A percentile compares a stretch with the other conserved stretches of the same genome.
Conservation (phyloP, 2,113 vertebrate species). For the Indri indri region DNA sequence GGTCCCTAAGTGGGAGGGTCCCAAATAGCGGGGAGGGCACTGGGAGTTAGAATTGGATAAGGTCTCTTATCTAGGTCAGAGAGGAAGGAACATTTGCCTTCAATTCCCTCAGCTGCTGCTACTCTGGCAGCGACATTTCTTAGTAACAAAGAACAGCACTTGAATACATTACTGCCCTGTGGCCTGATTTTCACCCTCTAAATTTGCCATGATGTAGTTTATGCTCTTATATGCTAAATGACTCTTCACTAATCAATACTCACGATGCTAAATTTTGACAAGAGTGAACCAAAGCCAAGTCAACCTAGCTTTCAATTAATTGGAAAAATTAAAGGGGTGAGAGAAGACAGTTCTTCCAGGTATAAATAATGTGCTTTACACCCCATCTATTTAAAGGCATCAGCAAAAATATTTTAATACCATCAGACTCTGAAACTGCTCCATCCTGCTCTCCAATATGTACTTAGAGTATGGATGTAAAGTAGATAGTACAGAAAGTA, state of each 20-base stretch:
- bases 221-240: slow-evolving; percentile 53
- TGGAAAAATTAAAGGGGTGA: slow-evolving; percentile 39
- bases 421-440: not conserved
- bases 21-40: not conserved
- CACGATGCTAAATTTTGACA: slow-evolving; percentile 48
- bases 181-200: slow-evolving; percentile 37
- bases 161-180: not conserved
- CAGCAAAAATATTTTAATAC: slow-evolving; percentile 14
- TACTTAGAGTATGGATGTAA: not conserved
- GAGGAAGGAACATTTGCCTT: not conserved
- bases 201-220: slow-evolving; percentile 44
- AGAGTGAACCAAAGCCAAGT: slow-evolving; percentile 50
- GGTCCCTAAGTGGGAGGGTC: not conserved
- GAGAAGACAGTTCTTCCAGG: slow-evolving; percentile 7
- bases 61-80: not conserved
- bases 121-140: slow-evolving; percentile 20
- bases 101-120: not conserved
- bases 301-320: slow-evolving; percentile 64
- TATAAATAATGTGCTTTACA: slow-evolving; percentile 43
- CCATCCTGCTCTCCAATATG: not conserved
- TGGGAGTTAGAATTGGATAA: not conserved
- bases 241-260: slow-evolving; percentile 60
- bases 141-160: slow-evolving; percentile 13
- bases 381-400: slow-evolving; percentile 16
- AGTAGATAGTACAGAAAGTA: not conserved